phyloP scores from a whole-genome alignment of 2,113 vertebrate species.

The Tetrax tetrax region DNA sequence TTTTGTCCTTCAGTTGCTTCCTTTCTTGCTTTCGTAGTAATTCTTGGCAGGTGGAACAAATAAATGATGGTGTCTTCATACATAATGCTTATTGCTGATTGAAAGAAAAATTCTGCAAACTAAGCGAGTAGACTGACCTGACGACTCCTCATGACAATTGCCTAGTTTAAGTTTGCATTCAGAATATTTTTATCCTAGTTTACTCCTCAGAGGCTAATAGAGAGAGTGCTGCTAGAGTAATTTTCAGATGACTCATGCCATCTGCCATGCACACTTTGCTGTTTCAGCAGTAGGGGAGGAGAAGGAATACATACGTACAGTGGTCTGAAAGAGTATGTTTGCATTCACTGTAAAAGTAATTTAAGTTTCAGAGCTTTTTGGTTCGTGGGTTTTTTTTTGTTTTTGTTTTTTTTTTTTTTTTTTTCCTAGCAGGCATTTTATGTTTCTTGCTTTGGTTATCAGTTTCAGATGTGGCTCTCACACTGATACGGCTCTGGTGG shows the following conservation, averaged over 20 bases:
- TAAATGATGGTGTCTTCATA: not conserved
- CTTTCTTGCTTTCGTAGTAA: not conserved
- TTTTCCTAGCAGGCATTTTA: not conserved
- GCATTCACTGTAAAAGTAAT: not conserved
- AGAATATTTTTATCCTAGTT: conserved; percentile 56
- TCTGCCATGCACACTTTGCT: conserved; percentile 52
- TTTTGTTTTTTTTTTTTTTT: not conserved
- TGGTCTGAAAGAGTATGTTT: not conserved
- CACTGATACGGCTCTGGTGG: not conserved
- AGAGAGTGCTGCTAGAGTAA: conserved; percentile 55
- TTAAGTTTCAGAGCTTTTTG: not conserved
- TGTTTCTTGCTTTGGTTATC: not conserved
- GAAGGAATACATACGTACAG: not conserved
- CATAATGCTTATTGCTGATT: not conserved
- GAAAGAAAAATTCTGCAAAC: conserved; percentile 30
- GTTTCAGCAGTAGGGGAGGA: conserved; percentile 35
- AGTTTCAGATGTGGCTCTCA: not conserved
- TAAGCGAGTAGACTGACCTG: conserved; percentile 48
- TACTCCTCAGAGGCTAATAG: conserved; percentile 66
- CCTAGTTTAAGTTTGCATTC: conserved; percentile 44
- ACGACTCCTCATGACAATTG: conserved; percentile 1
- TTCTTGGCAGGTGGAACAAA: not conserved
- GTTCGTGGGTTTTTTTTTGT: not conserved
- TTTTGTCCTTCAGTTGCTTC: not conserved
- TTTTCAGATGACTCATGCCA: conserved; percentile 66